Evolutionary conservation across 2,113 vertebrate genomes (phyloP).

Genomic region (Trematomus loennbergii): DNA sequence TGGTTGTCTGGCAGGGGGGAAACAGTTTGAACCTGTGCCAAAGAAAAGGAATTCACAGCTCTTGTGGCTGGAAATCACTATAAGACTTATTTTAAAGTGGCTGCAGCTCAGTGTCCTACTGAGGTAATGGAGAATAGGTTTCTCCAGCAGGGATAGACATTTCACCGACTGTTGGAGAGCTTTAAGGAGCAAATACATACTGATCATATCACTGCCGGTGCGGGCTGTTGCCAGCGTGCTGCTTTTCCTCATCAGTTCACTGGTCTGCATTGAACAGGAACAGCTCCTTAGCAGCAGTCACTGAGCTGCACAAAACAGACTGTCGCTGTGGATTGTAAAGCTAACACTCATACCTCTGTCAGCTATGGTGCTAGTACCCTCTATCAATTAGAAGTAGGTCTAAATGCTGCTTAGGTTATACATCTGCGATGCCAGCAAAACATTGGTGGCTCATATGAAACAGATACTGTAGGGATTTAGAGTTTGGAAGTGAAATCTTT

Average conservation of each 20-base stretch:
- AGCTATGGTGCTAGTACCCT: conserved; percentile 19
- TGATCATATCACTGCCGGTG: conserved; percentile 9
- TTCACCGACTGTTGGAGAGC: neutral
- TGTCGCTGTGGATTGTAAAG: conserved; percentile 12
- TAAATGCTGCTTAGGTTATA: conserved; percentile 21
- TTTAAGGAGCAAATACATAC: conserved; percentile 23
- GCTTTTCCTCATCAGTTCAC: conserved; percentile 24
- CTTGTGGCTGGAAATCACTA: neutral
- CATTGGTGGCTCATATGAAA: neutral
- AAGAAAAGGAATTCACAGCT: neutral
- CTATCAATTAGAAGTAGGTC: conserved; percentile 17
- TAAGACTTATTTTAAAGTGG: neutral
- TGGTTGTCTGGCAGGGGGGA: neutral
- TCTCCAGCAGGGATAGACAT: conserved; percentile 11
- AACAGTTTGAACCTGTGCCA: neutral
- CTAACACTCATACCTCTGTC: conserved; percentile 26
- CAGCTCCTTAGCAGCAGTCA: conserved; percentile 28
- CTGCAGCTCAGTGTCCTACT: neutral
- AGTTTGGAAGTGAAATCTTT: neutral
- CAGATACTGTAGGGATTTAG: neutral
- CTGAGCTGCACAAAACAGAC: conserved; percentile 21
- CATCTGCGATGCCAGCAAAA: neutral
- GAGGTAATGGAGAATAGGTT: conserved; percentile 2
- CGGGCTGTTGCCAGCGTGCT: neutral
- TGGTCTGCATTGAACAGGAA: conserved; percentile 37